These are phyloP conservation scores for Phrixothrix hirtus DNA, from an alignment of 2,888 invertebrate species.

Conservation along the genomic window DNA sequence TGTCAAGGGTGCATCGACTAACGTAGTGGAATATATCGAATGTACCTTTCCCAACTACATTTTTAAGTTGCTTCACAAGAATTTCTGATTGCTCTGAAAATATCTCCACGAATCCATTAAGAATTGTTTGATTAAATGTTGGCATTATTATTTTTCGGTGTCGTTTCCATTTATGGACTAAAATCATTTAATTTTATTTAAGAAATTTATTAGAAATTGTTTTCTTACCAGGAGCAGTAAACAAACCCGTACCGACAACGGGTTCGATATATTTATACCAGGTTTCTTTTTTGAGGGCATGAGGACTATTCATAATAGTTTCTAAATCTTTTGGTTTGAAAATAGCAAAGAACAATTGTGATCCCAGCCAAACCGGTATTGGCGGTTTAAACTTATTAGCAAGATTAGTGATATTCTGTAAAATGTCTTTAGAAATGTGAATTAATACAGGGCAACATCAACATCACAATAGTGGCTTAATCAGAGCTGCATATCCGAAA, in stretches of 20 bases:
- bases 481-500: no score
- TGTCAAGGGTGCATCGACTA: constrained; percentile 64
- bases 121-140: constrained; percentile 66
- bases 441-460: no score
- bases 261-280: constrained; percentile 24
- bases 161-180: constrained; percentile 63
- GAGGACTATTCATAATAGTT: constrained; percentile 39
- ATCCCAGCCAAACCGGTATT: constrained; percentile 40
- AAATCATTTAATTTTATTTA: no score
- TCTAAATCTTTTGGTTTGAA: constrained; percentile 41
- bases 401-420: no score
- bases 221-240: constrained; percentile 32
- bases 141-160: constrained; percentile 66
- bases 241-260: constrained; percentile 29
- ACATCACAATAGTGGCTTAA: no score
- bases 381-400: no score
- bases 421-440: no score
- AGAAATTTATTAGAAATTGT: no score
- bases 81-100: constrained; percentile 64
- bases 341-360: constrained; percentile 38
- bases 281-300: constrained; percentile 38
- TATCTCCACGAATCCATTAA: constrained; percentile 65
- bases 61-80: constrained; percentile 56
- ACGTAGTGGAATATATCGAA: constrained; percentile 62
- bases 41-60: constrained; percentile 50